phyloP scores from a whole-genome alignment of 2,888 invertebrate species.

The Dolomedes plantarius region DNA sequence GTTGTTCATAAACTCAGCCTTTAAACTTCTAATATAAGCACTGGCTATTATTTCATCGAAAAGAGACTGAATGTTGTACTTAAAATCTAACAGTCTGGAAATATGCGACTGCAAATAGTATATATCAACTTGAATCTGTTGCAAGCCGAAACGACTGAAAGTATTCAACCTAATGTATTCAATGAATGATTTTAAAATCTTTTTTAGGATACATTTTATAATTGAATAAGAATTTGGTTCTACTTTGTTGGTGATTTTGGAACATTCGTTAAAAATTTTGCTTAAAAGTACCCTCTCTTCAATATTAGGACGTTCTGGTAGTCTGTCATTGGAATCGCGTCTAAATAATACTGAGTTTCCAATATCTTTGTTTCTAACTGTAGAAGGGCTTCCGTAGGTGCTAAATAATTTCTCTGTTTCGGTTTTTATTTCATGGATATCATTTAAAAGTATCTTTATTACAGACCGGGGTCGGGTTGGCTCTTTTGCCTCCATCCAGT shows the following conservation, averaged over 20 bases:
- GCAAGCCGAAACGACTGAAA: conserved; percentile 46
- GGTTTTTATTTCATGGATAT: conserved; percentile 1
- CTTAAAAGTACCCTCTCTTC: conserved; percentile 1
- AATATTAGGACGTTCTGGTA: neutral
- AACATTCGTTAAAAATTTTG: conserved; percentile 16
- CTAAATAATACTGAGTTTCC: neutral
- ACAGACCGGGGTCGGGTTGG: conserved; percentile 37
- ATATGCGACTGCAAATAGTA: conserved; percentile 12
- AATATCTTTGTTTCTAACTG: neutral
- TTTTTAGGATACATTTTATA: conserved; percentile 13
- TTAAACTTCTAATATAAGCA: conserved; percentile 16
- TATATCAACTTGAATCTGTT: conserved; percentile 53
- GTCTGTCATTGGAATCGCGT: neutral
- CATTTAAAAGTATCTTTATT: conserved; percentile 25
- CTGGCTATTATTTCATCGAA: conserved; percentile 53
- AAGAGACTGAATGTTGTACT: neutral
- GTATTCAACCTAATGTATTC: conserved; percentile 28
- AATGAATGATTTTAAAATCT: conserved; percentile 30
- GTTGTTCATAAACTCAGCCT: conserved; percentile 33
- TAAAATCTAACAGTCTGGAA: neutral
- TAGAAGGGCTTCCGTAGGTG: neutral
- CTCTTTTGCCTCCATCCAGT: conserved; percentile 40
- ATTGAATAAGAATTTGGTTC: conserved; percentile 28
- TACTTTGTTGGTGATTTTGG: neutral
- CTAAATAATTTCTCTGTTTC: conserved; percentile 20